A percentile compares a stretch with the other conserved stretches of the same genome.
Evolutionary conservation across 1,140 invertebrate species (phyloP).

Genomic region (Sminthurides bifidus): DNA sequence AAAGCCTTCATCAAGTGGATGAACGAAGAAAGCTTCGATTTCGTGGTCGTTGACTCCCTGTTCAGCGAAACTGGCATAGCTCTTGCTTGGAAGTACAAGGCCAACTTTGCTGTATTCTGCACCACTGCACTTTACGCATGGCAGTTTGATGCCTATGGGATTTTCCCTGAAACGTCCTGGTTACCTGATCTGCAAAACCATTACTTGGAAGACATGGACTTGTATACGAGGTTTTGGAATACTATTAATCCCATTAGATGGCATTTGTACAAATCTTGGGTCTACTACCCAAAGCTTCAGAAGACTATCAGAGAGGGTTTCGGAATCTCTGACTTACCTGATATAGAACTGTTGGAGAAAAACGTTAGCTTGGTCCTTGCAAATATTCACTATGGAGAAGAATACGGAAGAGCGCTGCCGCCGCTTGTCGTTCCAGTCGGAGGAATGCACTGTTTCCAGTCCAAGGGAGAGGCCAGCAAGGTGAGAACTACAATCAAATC

Average conservation of each 20-base stretch:
- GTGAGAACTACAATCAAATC: not conserved
- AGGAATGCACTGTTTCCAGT: conserved; percentile 19
- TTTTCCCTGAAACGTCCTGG: conserved; percentile 17
- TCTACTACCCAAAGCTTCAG: conserved; percentile 7
- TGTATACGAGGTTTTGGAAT: conserved; percentile 5
- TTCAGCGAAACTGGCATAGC: conserved; percentile 26
- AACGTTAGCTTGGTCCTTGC: conserved; percentile 14
- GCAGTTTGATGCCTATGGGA: conserved; percentile 16
- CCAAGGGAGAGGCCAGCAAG: not conserved
- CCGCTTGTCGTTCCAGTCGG: conserved; percentile 12
- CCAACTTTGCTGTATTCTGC: conserved; percentile 10
- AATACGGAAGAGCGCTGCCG: conserved; percentile 20
- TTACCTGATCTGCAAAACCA: conserved; percentile 12
- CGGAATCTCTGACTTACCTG: not conserved
- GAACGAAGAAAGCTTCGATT: conserved; percentile 13
- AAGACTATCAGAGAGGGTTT: conserved; percentile 2
- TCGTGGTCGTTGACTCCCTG: conserved; percentile 26
- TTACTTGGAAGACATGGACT: conserved; percentile 8
- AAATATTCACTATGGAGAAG: conserved; percentile 23
- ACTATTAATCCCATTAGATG: conserved; percentile 3
- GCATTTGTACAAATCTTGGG: not conserved
- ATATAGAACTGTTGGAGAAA: conserved; percentile 5
- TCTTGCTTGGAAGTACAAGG: conserved; percentile 17
- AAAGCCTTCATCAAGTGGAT: conserved; percentile 4
- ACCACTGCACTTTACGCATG: conserved; percentile 4